Percentiles rank a stretch among this genome's conserved stretches.
Evolutionary conservation across 2,888 invertebrate species (phyloP).

Genomic region (Tigriopus californicus): DNA sequence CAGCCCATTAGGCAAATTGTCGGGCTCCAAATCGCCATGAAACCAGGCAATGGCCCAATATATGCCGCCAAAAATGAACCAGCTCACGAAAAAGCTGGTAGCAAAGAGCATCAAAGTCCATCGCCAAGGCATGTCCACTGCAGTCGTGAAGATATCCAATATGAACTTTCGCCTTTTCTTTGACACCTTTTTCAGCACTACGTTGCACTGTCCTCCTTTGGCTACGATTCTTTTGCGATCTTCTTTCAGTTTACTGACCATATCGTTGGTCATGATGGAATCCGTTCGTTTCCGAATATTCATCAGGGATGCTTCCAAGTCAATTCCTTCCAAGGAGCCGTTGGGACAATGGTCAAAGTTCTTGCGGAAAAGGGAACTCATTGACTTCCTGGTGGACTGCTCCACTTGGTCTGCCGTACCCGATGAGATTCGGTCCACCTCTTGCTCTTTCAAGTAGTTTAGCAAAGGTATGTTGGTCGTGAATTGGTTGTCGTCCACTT

Average conservation of each 20-base stretch:
- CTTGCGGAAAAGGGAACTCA: not conserved
- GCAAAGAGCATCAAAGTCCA: conserved; percentile 82
- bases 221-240: conserved; percentile 68
- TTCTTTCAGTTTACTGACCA: not conserved
- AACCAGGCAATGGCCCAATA: conserved; percentile 90
- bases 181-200: conserved; percentile 82
- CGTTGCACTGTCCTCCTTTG: conserved; percentile 96
- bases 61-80: conserved; percentile 75
- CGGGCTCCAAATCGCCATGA: conserved; percentile 66
- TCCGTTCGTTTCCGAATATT: not conserved
- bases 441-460: not conserved
- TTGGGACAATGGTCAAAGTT: no score
- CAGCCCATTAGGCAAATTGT: conserved; percentile 30
- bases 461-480: not conserved
- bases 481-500: not conserved
- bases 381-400: not conserved
- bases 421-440: not conserved
- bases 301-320: no score
- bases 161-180: conserved; percentile 80
- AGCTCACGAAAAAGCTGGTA: conserved; percentile 71
- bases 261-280: not conserved
- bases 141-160: conserved; percentile 80
- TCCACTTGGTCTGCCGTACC: not conserved
- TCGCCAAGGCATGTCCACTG: conserved; percentile 69
- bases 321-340: no score